Conservation (phyloP, 2,888 invertebrate genomes). For the Pachliopta kotzebuea region DNA sequence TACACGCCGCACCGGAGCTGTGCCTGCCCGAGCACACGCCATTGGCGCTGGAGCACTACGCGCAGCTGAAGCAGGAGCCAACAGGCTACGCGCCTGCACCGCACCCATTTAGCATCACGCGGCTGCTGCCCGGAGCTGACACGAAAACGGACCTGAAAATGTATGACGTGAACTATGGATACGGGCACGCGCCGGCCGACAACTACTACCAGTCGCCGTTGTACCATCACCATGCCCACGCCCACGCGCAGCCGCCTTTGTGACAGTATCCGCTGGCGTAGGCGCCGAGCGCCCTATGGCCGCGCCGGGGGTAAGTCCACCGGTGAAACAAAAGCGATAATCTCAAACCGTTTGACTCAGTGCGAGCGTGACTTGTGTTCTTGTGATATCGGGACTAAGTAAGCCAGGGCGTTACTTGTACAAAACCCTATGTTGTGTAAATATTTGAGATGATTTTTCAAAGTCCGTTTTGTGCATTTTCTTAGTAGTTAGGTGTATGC, state of each 20-base stretch:
- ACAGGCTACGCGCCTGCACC: conserved; percentile 89
- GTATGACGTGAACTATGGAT: conserved; percentile 89
- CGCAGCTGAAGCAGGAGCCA: conserved; percentile 89
- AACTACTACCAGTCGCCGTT: conserved; percentile 92
- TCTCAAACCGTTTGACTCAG: conserved; percentile 69
- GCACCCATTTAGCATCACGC: conserved; percentile 97
- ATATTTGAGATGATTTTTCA: conserved; percentile 59
- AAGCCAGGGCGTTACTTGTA: conserved; percentile 49
- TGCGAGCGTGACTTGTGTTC: conserved; percentile 75
- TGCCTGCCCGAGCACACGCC: conserved; percentile 82
- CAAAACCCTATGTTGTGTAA: conserved; percentile 55
- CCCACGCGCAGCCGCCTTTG: conserved; percentile 90
- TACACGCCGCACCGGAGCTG: conserved; percentile 84
- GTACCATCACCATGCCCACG: conserved; percentile 83
- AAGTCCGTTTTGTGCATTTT: conserved; percentile 62
- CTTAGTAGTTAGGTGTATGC: conserved; percentile 63
- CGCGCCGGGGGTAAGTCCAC: conserved; percentile 47
- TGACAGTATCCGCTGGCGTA: conserved; percentile 96
- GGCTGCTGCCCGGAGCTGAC: conserved; percentile 92
- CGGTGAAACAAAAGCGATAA: conserved; percentile 37
- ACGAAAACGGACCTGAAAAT: conserved; percentile 95
- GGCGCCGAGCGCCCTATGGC: conserved; percentile 66
- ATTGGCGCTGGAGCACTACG: conserved; percentile 82
- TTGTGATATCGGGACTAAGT: conserved; percentile 45
- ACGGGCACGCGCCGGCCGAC: conserved; percentile 82